phyloP scores from a whole-genome alignment of 2,888 invertebrate species.

The Punctoribates punctum region DNA sequence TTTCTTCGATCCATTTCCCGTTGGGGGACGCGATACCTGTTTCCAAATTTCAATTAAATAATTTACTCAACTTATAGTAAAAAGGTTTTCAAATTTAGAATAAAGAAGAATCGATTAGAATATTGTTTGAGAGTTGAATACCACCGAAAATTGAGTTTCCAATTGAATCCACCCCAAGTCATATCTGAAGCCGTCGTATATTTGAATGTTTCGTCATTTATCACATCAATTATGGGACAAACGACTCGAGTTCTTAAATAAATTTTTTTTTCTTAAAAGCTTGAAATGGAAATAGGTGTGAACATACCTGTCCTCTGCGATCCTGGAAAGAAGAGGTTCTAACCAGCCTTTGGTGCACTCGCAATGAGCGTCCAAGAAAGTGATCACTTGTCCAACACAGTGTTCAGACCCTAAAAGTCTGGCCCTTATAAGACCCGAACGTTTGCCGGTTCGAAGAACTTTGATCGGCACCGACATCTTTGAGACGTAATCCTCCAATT shows the following conservation, averaged over 20 bases:
- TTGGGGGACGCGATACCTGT: no score
- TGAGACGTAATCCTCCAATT: no score
- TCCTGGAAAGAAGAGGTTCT: constrained; percentile 72
- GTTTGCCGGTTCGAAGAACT: constrained; percentile 61
- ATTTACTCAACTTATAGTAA: no score
- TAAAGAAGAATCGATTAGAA: no score
- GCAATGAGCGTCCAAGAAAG: constrained; percentile 92
- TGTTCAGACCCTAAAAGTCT: constrained; percentile 81
- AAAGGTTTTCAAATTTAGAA: no score
- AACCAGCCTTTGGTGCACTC: constrained; percentile 91
- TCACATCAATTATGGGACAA: constrained; percentile 91
- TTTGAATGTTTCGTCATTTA: constrained; percentile 88
- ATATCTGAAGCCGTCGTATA: constrained; percentile 78
- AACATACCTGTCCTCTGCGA: no score
- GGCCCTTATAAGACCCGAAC: constrained; percentile 90
- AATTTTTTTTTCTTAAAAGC: no score
- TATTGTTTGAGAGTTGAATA: no score
- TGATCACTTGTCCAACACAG: constrained; percentile 75
- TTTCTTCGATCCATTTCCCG: no score
- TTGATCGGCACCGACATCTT: no score
- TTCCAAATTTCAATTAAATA: no score
- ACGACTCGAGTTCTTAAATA: constrained; percentile 65
- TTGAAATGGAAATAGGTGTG: no score
- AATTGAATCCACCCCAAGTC: constrained; percentile 93
- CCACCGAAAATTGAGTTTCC: constrained; percentile 96